phyloP scores from a whole-genome alignment of 1,140 invertebrate genomes.

The Lasioglossum albipes region DNA sequence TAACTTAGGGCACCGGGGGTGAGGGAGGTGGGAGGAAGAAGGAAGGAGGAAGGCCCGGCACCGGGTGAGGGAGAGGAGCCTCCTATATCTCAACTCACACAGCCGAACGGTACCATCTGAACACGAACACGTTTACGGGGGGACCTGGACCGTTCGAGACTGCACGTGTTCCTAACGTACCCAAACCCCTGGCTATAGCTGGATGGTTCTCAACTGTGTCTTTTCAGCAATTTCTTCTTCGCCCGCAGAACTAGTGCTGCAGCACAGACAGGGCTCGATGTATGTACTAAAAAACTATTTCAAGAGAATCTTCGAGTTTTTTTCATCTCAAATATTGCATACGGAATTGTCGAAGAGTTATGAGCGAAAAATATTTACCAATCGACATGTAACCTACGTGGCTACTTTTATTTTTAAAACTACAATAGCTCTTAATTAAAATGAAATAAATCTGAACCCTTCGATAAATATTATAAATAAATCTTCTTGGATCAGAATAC shows the following conservation, averaged over 20 bases:
- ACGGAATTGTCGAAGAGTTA: too few relatives aligned
- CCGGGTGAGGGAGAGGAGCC: slow-evolving; percentile 55
- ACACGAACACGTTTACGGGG: slow-evolving; percentile 71
- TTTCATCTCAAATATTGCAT: too few relatives aligned
- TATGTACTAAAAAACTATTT: not conserved
- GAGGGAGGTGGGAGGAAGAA: slow-evolving; percentile 29
- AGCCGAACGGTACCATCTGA: slow-evolving; percentile 67
- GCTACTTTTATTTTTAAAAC: not conserved
- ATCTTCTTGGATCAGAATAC: not conserved
- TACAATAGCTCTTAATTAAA: not conserved
- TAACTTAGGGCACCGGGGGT: slow-evolving; percentile 66
- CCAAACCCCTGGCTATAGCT: slow-evolving; percentile 72
- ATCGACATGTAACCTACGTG: not conserved
- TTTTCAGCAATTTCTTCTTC: not conserved
- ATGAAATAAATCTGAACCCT: not conserved
- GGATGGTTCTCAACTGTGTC: slow-evolving; percentile 73
- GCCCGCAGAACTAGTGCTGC: not conserved
- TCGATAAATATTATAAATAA: not conserved
- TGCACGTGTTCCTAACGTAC: slow-evolving; percentile 80
- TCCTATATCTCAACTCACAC: slow-evolving; percentile 77
- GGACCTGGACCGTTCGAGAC: slow-evolving; percentile 76
- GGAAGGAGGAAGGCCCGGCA: slow-evolving; percentile 46
- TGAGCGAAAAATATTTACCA: too few relatives aligned
- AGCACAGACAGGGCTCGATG: not conserved
- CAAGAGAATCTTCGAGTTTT: too few relatives aligned